phyloP scores from a whole-genome alignment of 2,888 invertebrate species.

The Capitulum mitella region DNA sequence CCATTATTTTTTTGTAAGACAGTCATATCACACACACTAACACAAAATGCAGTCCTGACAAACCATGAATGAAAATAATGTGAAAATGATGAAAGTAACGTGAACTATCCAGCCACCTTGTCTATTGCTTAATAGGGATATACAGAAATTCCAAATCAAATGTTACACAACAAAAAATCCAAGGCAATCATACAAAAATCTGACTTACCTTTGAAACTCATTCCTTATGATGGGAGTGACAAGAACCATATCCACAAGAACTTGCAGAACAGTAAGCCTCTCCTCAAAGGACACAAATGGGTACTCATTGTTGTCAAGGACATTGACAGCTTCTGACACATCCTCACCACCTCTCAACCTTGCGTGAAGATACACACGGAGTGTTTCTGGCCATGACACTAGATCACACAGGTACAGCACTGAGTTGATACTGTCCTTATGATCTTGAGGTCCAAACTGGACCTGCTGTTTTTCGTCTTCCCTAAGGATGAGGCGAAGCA shows the following conservation, averaged over 20 bases:
- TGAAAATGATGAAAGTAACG: too few relatives aligned
- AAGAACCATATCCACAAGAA: constrained; percentile 43
- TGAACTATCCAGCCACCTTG: too few relatives aligned
- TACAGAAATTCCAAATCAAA: too few relatives aligned
- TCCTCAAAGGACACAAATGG: constrained; percentile 61
- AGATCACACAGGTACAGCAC: constrained; percentile 85
- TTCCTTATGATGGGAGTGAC: neutral
- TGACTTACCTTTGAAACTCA: neutral
- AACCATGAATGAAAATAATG: too few relatives aligned
- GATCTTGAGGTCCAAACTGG: constrained; percentile 91
- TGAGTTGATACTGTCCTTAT: constrained; percentile 94
- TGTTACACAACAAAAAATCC: too few relatives aligned
- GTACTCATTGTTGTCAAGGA: constrained; percentile 45
- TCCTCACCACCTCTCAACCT: constrained; percentile 56
- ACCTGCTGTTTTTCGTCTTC: constrained; percentile 93
- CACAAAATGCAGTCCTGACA: too few relatives aligned
- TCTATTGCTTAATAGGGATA: too few relatives aligned
- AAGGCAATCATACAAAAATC: too few relatives aligned
- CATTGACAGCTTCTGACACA: constrained; percentile 42
- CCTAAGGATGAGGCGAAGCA: constrained; percentile 78
- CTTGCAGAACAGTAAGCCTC: constrained; percentile 28
- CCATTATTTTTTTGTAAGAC: too few relatives aligned
- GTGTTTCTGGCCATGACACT: constrained; percentile 92
- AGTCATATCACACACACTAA: too few relatives aligned
- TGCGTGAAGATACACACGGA: constrained; percentile 72